Percentiles rank a stretch among this genome's conserved stretches.
Conservation (phyloP, 2,888 invertebrate species). For the Ichneumoninae sp. region DNA sequence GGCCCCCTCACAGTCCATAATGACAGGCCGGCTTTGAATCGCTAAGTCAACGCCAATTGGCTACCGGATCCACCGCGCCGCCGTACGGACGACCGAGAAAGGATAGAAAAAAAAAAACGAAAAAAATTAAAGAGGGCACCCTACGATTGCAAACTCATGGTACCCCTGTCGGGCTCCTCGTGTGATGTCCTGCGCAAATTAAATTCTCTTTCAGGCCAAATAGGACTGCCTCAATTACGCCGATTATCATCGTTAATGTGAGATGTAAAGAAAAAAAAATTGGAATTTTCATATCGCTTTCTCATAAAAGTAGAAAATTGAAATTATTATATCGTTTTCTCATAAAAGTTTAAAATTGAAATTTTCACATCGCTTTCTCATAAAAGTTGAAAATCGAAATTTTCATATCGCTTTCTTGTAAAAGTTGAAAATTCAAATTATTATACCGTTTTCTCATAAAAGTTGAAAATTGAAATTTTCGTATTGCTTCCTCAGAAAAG, state of each 20-base stretch:
- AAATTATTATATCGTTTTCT: too few species aligned
- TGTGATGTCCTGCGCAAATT: conserved; percentile 27
- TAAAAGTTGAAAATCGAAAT: too few species aligned
- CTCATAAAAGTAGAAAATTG: too few species aligned
- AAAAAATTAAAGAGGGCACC: conserved; percentile 30
- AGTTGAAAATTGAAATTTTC: too few species aligned
- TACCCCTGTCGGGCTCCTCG: neutral
- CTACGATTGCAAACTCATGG: conserved; percentile 27
- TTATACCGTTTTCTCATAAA: too few species aligned
- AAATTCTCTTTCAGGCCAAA: conserved; percentile 33
- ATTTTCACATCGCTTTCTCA: too few species aligned
- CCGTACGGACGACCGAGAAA: conserved; percentile 16
- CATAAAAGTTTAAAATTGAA: too few species aligned
- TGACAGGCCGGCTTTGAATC: conserved; percentile 74
- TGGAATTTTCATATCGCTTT: too few species aligned
- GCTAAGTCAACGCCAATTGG: conserved; percentile 75
- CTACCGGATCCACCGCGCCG: conserved; percentile 70
- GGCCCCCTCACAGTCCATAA: conserved; percentile 74
- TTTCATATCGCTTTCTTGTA: too few species aligned
- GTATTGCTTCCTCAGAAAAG: too few species aligned
- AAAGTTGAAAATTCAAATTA: too few species aligned
- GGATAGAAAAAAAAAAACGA: conserved; percentile 29
- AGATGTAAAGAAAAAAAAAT: neutral
- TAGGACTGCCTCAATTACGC: neutral
- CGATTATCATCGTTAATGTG: neutral